Percentiles rank a stretch among this genome's conserved stretches.
Evolutionary conservation across 2,113 vertebrate species (phyloP).

Genomic region (Nerophis lumbriciformis): DNA sequence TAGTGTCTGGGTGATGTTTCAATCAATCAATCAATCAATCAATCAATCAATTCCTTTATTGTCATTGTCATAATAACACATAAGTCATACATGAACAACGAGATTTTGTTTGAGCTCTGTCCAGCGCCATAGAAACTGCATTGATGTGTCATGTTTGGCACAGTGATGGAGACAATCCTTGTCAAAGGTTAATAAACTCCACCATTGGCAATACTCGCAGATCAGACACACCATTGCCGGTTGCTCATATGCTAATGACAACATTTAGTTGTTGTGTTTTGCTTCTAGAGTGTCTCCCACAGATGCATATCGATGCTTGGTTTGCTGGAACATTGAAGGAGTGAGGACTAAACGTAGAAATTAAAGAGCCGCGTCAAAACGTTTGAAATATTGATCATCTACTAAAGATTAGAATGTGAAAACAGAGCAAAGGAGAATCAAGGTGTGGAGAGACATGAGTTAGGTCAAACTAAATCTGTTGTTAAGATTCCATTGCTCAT

Average conservation of each 20-base stretch:
- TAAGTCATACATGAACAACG: too few relatives aligned
- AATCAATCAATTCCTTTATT: too few relatives aligned
- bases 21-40: too few relatives aligned
- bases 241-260: neutral
- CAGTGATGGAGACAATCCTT: neutral
- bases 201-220: constrained; percentile 9
- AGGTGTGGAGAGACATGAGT: neutral
- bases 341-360: constrained; percentile 15
- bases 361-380: neutral
- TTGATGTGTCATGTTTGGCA: too few relatives aligned
- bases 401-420: neutral
- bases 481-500: constrained; percentile 18
- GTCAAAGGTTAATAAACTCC: constrained; percentile 3
- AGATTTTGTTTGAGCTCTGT: too few relatives aligned
- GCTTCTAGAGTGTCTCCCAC: constrained; percentile 34
- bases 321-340: constrained; percentile 46
- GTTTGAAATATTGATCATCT: neutral
- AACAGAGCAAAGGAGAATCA: constrained; percentile 1
- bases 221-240: neutral
- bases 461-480: constrained; percentile 18
- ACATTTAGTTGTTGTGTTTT: constrained; percentile 25
- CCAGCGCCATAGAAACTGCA: too few relatives aligned
- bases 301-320: constrained; percentile 23
- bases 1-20: too few relatives aligned
- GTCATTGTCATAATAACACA: too few relatives aligned